These are phyloP conservation scores for Megalops cyprinoides DNA, from an alignment of 2,797 vertebrate genomes.

Conservation along the genomic window DNA sequence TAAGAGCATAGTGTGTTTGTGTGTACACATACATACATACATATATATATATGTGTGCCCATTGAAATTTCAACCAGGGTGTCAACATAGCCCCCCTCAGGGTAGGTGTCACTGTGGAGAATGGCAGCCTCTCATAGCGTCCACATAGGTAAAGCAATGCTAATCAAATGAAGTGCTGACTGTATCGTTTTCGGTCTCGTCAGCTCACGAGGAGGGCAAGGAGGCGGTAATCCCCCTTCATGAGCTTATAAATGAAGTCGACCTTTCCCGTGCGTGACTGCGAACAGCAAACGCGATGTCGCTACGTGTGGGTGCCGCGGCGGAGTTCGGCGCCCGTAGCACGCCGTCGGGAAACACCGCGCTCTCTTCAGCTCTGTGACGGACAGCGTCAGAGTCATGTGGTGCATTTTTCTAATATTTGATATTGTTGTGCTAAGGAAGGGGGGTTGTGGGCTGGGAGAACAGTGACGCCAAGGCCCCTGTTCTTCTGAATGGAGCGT, in stretches of 20 bases:
- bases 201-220: background rate
- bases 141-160: background rate
- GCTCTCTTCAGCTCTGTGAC: background rate
- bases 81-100: too few species aligned
- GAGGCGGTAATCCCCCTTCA: conserved; percentile 5
- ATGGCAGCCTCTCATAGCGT: too few species aligned
- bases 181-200: background rate
- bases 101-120: too few species aligned
- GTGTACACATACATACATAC: background rate
- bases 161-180: conserved; percentile 11
- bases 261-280: conserved; percentile 2
- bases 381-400: background rate
- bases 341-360: background rate
- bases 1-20: background rate
- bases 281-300: background rate
- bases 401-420: background rate
- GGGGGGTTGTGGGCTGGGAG: background rate
- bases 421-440: background rate
- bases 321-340: background rate
- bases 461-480: background rate
- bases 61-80: too few species aligned
- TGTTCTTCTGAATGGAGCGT: background rate
- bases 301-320: background rate
- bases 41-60: too few species aligned
- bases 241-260: conserved; percentile 8